A percentile compares a stretch with the other conserved stretches of the same genome.
These are phyloP conservation scores for Pseudorhombus dupliciocellatus DNA, from an alignment of 2,113 vertebrate genomes.

Conservation along the genomic window DNA sequence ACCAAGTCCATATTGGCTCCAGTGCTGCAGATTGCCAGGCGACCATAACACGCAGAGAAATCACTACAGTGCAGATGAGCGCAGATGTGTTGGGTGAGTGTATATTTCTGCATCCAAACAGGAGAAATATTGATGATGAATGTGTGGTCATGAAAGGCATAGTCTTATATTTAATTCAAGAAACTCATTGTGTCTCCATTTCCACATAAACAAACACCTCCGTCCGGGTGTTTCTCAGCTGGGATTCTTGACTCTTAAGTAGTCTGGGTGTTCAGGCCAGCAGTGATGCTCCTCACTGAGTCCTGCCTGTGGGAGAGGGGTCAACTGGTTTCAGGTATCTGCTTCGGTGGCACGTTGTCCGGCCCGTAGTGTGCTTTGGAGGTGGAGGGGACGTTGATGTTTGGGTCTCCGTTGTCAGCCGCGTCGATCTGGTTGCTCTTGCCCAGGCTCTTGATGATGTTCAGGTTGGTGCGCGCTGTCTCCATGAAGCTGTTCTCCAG, in stretches of 20 bases:
- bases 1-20: conserved; percentile 12
- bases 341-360: conserved; percentile 77
- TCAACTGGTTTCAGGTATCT: conserved; percentile 71
- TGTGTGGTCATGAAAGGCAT: conserved; percentile 5
- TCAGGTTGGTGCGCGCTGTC: conserved; percentile 86
- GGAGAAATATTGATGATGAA: background rate
- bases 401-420: conserved; percentile 81
- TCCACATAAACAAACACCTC: background rate
- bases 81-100: conserved; percentile 2
- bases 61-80: conserved; percentile 43
- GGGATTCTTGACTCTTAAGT: background rate
- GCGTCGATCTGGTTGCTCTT: conserved; percentile 86
- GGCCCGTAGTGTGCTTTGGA: conserved; percentile 83
- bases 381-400: conserved; percentile 81
- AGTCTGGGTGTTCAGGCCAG: background rate
- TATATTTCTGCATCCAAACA: background rate
- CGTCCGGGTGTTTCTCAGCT: background rate
- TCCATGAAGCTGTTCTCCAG: conserved; percentile 88
- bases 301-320: background rate
- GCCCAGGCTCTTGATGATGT: conserved; percentile 86
- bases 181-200: background rate
- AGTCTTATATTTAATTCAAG: background rate
- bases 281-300: background rate
- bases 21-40: conserved; percentile 11
- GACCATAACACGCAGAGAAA: conserved; percentile 32